Percentiles rank a stretch among this genome's conserved stretches.
phyloP scores from a whole-genome alignment of 2,797 vertebrate species.

The Silurus aristotelis region DNA sequence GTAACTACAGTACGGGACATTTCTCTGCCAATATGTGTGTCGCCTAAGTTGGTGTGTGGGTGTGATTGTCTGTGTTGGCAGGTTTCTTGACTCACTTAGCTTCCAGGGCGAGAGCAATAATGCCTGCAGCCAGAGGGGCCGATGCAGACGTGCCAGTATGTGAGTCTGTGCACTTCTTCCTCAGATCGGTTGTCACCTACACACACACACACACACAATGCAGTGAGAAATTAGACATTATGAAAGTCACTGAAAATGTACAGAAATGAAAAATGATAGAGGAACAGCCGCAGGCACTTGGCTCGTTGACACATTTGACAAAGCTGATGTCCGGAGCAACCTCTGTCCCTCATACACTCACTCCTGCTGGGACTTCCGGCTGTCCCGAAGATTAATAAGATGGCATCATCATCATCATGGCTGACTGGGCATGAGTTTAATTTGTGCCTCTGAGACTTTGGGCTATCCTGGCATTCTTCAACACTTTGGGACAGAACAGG shows the following conservation, averaged over 20 bases:
- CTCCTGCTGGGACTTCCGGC: slow-evolving; percentile 26
- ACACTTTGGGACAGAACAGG: slow-evolving; percentile 36
- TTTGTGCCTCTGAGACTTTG: slow-evolving; percentile 39
- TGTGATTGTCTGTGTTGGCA: slow-evolving; percentile 28
- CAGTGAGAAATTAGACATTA: slow-evolving; percentile 37
- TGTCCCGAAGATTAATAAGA: slow-evolving; percentile 46
- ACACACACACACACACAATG: slow-evolving; percentile 17
- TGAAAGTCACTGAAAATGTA: slow-evolving; percentile 22
- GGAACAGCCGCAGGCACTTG: slow-evolving; percentile 28
- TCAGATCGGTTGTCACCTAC: slow-evolving; percentile 94
- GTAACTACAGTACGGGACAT: not conserved
- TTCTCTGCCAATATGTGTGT: not conserved
- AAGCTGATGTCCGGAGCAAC: slow-evolving; percentile 7
- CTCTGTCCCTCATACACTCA: slow-evolving; percentile 30
- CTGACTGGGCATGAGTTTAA: slow-evolving; percentile 40
- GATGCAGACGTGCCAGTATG: slow-evolving; percentile 97
- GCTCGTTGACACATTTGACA: slow-evolving; percentile 33
- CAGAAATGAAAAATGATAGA: slow-evolving; percentile 20
- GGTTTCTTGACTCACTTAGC: slow-evolving; percentile 71
- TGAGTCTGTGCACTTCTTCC: slow-evolving; percentile 92
- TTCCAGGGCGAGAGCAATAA: slow-evolving; percentile 92
- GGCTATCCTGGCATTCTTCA: slow-evolving; percentile 27
- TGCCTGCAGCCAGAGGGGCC: slow-evolving; percentile 90
- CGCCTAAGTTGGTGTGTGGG: not conserved
- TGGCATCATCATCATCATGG: slow-evolving; percentile 23